phyloP scores from a whole-genome alignment of 2,888 invertebrate genomes.

The Exephanes ischioxanthus region DNA sequence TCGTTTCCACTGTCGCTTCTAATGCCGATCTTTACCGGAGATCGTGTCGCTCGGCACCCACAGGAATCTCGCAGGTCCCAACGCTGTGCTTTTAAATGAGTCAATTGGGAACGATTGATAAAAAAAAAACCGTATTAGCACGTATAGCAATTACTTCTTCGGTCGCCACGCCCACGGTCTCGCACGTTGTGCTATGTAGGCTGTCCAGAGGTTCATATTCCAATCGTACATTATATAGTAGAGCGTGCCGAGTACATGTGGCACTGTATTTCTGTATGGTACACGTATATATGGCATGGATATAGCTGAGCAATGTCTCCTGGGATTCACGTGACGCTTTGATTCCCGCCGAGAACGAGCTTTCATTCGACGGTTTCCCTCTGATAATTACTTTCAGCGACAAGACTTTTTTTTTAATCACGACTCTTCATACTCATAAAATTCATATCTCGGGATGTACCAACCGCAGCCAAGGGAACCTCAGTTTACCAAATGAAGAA shows the following conservation, averaged over 20 bases:
- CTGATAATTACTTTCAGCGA: neutral
- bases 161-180: conserved; percentile 60
- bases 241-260: conserved; percentile 14
- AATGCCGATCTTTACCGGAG: neutral
- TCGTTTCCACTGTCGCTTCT: too few relatives aligned
- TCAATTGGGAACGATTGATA: conserved; percentile 79
- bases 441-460: too few relatives aligned
- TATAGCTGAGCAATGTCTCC: conserved; percentile 7
- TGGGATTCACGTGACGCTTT: conserved; percentile 8
- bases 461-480: too few relatives aligned
- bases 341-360: neutral
- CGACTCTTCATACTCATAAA: too few relatives aligned
- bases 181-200: conserved; percentile 31
- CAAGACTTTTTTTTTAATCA: neutral
- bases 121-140: conserved; percentile 79
- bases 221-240: conserved; percentile 27
- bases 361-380: neutral
- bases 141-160: conserved; percentile 77
- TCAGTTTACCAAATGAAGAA: too few relatives aligned
- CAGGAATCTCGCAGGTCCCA: conserved; percentile 56
- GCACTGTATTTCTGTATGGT: neutral
- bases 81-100: conserved; percentile 73
- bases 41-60: conserved; percentile 28
- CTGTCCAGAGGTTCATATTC: conserved; percentile 25
- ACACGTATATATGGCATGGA: neutral